These are phyloP conservation scores for Araneus ventricosus DNA, from an alignment of 1,140 invertebrate genomes.

Conservation along the genomic window DNA sequence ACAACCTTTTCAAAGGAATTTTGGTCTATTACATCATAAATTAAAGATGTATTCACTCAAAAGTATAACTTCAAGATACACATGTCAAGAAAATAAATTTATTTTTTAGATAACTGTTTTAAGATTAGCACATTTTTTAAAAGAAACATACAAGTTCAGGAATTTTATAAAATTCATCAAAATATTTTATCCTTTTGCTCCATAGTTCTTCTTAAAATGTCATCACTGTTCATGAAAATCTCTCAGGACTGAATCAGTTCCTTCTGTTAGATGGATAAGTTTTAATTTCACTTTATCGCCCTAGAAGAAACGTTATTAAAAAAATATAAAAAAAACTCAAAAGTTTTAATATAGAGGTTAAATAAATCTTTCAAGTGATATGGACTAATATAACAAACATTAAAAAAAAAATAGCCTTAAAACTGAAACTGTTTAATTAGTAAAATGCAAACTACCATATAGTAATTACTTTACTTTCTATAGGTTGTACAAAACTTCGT, in stretches of 20 bases:
- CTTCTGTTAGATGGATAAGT: slow-evolving; percentile 88
- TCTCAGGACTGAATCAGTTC: slow-evolving; percentile 91
- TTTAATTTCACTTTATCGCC: slow-evolving; percentile 57
- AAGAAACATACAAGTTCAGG: neutral
- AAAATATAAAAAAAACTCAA: no score
- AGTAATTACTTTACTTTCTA: slow-evolving; percentile 82
- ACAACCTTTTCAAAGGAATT: no score
- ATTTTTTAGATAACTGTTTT: no score
- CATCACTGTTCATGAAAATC: slow-evolving; percentile 83
- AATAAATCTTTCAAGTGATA: neutral
- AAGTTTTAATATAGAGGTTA: neutral
- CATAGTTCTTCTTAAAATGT: slow-evolving; percentile 78
- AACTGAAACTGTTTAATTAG: neutral
- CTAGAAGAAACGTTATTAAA: neutral
- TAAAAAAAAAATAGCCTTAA: no score
- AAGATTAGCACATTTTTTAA: neutral
- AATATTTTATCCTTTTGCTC: slow-evolving; percentile 78
- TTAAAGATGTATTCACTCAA: no score
- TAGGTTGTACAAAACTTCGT: slow-evolving; percentile 91
- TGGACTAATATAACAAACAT: neutral
- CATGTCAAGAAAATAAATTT: no score
- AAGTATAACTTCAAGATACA: no score
- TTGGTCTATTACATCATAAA: no score
- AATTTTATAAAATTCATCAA: neutral
- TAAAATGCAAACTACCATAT: neutral